phyloP scores from a whole-genome alignment of 1,140 invertebrate genomes.

The Aricia agestis region DNA sequence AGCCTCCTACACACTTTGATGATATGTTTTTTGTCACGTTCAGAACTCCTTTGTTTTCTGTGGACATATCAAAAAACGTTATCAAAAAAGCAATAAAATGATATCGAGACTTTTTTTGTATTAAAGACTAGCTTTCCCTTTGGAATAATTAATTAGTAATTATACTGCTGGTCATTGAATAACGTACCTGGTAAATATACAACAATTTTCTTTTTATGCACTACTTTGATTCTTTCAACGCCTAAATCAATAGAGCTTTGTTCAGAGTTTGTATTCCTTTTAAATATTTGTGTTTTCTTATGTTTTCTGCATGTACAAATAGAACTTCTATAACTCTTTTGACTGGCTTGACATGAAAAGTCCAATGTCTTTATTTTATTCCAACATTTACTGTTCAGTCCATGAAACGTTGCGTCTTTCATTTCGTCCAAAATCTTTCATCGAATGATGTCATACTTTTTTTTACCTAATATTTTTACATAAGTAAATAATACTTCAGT shows the following conservation, averaged over 20 bases:
- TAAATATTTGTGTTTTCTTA: constrained; percentile 28
- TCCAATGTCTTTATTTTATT: constrained; percentile 30
- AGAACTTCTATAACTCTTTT: constrained; percentile 32
- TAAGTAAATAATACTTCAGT: no score
- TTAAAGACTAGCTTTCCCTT: no score
- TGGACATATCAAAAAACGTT: not conserved
- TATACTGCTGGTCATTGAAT: no score
- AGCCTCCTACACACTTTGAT: constrained; percentile 49
- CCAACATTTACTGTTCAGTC: constrained; percentile 29
- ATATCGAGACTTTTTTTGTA: no score
- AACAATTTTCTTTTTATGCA: constrained; percentile 29
- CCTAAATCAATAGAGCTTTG: constrained; percentile 41
- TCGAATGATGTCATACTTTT: not conserved
- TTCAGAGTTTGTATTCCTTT: constrained; percentile 23
- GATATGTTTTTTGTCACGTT: constrained; percentile 29
- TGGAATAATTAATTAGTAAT: no score
- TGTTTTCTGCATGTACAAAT: constrained; percentile 42
- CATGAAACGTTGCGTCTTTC: constrained; percentile 31
- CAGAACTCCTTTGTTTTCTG: not conserved
- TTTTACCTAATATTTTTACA: no score
- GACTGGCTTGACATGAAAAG: constrained; percentile 42
- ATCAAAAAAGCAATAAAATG: no score
- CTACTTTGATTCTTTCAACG: constrained; percentile 41
- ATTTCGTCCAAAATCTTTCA: constrained; percentile 42
- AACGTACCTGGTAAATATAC: not conserved